Evolutionary conservation across 2,113 vertebrate species (phyloP), one percentile per base, ranked within the genome.

Genomic region (Pelecanus crispus): DNA sequence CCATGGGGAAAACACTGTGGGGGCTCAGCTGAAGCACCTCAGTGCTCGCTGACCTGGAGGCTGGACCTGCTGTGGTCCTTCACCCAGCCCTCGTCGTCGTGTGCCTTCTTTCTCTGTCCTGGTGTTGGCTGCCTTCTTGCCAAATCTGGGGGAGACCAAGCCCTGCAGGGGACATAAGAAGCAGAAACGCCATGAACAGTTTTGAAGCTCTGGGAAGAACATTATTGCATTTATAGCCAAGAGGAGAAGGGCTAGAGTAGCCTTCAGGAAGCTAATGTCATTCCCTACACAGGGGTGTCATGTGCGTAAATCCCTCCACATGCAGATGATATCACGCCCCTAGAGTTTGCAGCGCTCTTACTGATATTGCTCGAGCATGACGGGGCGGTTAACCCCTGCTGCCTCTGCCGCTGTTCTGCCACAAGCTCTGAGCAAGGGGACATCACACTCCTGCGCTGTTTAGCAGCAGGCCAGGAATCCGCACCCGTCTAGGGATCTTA

Each of bases 1-100:
- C 17, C 0, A 0, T 31, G 36, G 52, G n/a, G 11, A 90, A 86
- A 47, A 44, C 3, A 8, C 32, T 0, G 2, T 2, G 61, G 44
- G 10, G 29, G 6, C 31, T 92, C 47, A 72, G 73, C 11, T 71
- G 84, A 56, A 75, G 31, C 26, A 31, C 13, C 9, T 55, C 3
- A 29, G 38, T 26, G 34, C 38, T 80, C 3, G 5, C 52, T 59
- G 63, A 20, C 15, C 26, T 28, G 29, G 25, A 77, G 45, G 22
- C 45, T 65, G 53, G 26, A 16, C 13, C 34, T 77, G 87, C 52
- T 67, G 36, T 16, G 28, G 9, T 82, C 16, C 26, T 52, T 70
- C 5, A 66, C 4, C 55, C 86, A 84, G 55, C 17, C 34, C 59
- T 63, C 2, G 4, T 86, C 19, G 56, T 45, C 0, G 0, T 3